Conservation (phyloP, 2,888 invertebrate genomes). For the Pasiphila rectangulata region DNA sequence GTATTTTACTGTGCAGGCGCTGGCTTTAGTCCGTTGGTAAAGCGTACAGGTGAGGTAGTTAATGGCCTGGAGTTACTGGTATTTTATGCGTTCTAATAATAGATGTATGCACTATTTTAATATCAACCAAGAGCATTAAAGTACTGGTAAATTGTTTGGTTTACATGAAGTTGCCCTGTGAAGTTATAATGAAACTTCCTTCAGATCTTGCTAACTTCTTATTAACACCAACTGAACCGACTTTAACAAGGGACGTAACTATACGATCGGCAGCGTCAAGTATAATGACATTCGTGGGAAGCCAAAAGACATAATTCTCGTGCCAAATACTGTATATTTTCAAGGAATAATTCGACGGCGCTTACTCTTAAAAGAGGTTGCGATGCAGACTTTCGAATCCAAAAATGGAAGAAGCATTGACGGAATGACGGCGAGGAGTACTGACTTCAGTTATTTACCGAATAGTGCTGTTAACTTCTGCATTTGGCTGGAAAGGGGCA, state of each 20-base stretch:
- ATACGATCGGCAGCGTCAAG: slow-evolving; percentile 20
- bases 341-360: slow-evolving; percentile 41
- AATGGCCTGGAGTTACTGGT: slow-evolving; percentile 1
- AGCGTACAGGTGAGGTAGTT: slow-evolving; percentile 20
- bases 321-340: slow-evolving; percentile 48
- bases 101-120: not conserved
- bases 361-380: slow-evolving; percentile 38
- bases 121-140: not conserved
- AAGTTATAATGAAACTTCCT: not conserved
- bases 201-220: no score
- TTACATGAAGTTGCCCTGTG: not conserved
- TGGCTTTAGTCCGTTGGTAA: slow-evolving; percentile 26
- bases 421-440: slow-evolving; percentile 35
- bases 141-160: not conserved
- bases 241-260: slow-evolving; percentile 5
- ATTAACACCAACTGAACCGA: not conserved
- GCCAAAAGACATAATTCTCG: slow-evolving; percentile 31
- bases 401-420: slow-evolving; percentile 46
- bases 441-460: not conserved
- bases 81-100: slow-evolving; percentile 1
- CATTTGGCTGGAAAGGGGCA: not conserved
- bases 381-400: slow-evolving; percentile 46
- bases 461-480: slow-evolving; percentile 26
- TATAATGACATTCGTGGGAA: slow-evolving; percentile 44
- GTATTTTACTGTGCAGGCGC: slow-evolving; percentile 24